Evolutionary conservation across 2,888 invertebrate species (phyloP), one percentile per base, ranked within the genome.

Genomic region (Drosophila koepferae): DNA sequence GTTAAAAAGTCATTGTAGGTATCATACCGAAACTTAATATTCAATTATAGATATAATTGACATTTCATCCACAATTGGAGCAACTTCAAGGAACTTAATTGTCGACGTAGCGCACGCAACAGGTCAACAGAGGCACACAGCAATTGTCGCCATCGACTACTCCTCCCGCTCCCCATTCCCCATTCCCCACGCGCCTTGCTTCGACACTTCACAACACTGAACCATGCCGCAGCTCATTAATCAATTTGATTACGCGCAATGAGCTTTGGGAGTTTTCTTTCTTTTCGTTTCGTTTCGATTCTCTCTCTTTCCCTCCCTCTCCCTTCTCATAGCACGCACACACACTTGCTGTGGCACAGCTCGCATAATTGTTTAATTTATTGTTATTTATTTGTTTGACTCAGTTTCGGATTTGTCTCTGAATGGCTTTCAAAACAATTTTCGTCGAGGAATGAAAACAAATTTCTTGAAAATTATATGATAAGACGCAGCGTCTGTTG

Each of bases 171-270:
- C 28, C 28, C 28, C 23, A 23, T 3, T 23, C 23, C 28, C 5
- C 28, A 6, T 1, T 6, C 18, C 1, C 10, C 58, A 16, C 46
- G 18, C 18, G 1, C 8, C 58, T 16, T 53, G 12, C 44, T 28
- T 40, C 34, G 28, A 59, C 55, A 56, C 63, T 75, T 65, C 12
- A 43, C 48, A 65, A 53, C 67, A 61, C 67, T 67, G 56, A 31
- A 67, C 41, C 71, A 61, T 34, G 44, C 53, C 46, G 51, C 44
- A 63, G 64, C 86, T 82, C 90, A 90, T 86, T 86, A 86, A 86
- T 86, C 86, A 86, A 88, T 77, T 88, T 86, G 86, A 88, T 86
- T 88, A 86, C 86, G 79, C 68, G 86, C 86, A 77, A 76, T 83
- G 62, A 72, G 75, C 76, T 72, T 81, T 67, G 48, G 60, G 61